These are phyloP conservation scores for Xestobium rufovillosum DNA, from an alignment of 2,888 invertebrate genomes.

Conservation along the genomic window DNA sequence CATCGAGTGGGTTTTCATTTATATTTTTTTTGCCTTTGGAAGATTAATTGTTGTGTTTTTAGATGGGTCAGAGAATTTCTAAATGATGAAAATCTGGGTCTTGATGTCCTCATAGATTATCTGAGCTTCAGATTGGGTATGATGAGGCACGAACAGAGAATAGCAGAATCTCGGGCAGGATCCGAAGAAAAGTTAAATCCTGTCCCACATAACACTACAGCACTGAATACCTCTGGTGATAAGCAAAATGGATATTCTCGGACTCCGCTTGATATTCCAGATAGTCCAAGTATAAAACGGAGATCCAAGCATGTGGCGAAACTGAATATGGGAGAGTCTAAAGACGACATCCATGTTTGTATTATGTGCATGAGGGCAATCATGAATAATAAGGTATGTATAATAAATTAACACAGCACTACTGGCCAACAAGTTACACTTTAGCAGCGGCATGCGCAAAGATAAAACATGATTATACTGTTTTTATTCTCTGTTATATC, in stretches of 20 bases:
- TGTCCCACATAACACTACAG: slow-evolving; percentile 28
- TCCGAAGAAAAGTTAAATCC: slow-evolving; percentile 68
- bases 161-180: slow-evolving; percentile 65
- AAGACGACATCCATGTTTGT: slow-evolving; percentile 98
- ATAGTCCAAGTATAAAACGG: slow-evolving; percentile 64
- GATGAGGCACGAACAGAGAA: slow-evolving; percentile 86
- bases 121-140: slow-evolving; percentile 89
- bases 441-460: too few species aligned
- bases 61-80: slow-evolving; percentile 99
- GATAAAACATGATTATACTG: slow-evolving; percentile 3
- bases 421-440: neutral
- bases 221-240: slow-evolving; percentile 27
- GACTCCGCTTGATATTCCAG: slow-evolving; percentile 52
- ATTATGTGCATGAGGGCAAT: slow-evolving; percentile 98
- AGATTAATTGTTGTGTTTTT: slow-evolving; percentile 29
- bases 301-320: slow-evolving; percentile 79
- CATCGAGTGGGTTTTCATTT: slow-evolving; percentile 75
- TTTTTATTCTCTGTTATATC: too few species aligned
- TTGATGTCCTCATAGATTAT: slow-evolving; percentile 96
- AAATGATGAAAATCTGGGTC: slow-evolving; percentile 90
- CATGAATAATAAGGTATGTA: slow-evolving; percentile 92
- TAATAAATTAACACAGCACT: neutral
- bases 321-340: slow-evolving; percentile 89
- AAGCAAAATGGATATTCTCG: slow-evolving; percentile 35
- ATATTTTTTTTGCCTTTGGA: neutral